A percentile compares a stretch with the other conserved stretches of the same genome.
Evolutionary conservation across 2,888 invertebrate genomes (phyloP).

Genomic region (Hofmannophila pseudospretella): DNA sequence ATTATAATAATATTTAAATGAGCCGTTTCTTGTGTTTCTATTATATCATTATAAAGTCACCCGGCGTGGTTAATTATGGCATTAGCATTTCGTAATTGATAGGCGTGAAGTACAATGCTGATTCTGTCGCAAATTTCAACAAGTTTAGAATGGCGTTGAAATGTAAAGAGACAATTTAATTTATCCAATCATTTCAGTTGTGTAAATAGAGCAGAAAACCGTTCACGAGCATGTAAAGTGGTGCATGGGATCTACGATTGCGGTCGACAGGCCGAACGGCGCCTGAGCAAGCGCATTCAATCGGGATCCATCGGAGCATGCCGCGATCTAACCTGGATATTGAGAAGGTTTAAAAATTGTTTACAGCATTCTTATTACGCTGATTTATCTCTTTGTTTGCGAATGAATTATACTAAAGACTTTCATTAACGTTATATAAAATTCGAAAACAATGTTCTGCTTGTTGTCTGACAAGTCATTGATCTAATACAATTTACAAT

Average conservation of each 20-base stretch:
- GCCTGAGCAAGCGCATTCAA: conserved; percentile 36
- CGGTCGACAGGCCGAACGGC: conserved; percentile 39
- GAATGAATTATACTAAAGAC: conserved; percentile 22
- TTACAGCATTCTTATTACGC: conserved; percentile 38
- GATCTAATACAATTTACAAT: too few species aligned
- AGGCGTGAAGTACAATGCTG: conserved; percentile 33
- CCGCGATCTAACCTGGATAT: conserved; percentile 46
- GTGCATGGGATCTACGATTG: conserved; percentile 57
- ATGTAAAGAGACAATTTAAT: conserved; percentile 58
- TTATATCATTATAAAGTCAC: conserved; percentile 32
- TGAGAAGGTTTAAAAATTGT: conserved; percentile 45
- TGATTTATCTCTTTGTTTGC: conserved; percentile 36
- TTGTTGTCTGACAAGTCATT: too few species aligned
- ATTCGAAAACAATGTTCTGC: too few species aligned
- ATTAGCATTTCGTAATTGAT: conserved; percentile 43
- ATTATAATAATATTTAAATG: conserved; percentile 53
- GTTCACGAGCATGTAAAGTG: conserved; percentile 47
- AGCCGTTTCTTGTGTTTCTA: conserved; percentile 23
- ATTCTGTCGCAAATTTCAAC: conserved; percentile 39
- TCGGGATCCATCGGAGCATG: conserved; percentile 48
- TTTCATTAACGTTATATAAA: too few species aligned
- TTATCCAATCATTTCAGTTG: conserved; percentile 57
- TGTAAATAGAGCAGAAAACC: conserved; percentile 66
- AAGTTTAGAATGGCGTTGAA: conserved; percentile 38
- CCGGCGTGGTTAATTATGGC: conserved; percentile 33